Evolutionary conservation across 2,113 vertebrate species (phyloP), one percentile per base, ranked within the genome.

Genomic region (Lutjanus erythropterus): DNA sequence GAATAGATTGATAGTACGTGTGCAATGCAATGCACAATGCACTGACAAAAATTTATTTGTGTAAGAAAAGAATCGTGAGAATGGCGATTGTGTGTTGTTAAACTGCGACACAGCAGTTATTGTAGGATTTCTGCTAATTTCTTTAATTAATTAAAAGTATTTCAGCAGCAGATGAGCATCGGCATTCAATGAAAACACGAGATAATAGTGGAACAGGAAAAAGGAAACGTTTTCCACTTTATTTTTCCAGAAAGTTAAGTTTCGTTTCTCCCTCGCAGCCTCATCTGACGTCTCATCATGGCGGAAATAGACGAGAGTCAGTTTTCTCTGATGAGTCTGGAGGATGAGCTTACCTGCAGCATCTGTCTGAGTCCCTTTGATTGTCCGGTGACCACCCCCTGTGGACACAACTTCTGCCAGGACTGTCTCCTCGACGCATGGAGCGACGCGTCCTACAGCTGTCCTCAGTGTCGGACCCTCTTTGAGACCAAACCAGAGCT

Each of bases 331-430:
- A 10, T 72, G 14, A 88, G 37, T n/a, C 90, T 98, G 79, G 94
- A 96, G 64, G 97, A 97, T 0, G 98, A 98, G 2, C 93, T 98
- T 81, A 96, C 93, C 15, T 99, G 98, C 92, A 96, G 96, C 94
- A 96, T 99, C 92, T 99, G 98, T 82, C 92, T 98, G 73, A 92
- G 94, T 70, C 31, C 94, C 67, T 98, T 99, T 80, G 89, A 88
- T 56, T 93, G 71, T 47, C 98, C 98, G 4, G 97, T 99, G 29
- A 98, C 97, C 37, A 95, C 96, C 23, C 97, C 96, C 0, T 99
- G 98, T 35, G 97, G 97, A 1, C 98, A 99, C 95, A 99, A 98
- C 93, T 99, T 98, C 93, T 99, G 98, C 91, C 64, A 88, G 19
- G 39, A 65, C 23, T 99, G 98, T 86, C 94, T 99, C 75, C 91